These are phyloP conservation scores for Homarus americanus DNA, from an alignment of 1,140 invertebrate species.

Conservation along the genomic window DNA sequence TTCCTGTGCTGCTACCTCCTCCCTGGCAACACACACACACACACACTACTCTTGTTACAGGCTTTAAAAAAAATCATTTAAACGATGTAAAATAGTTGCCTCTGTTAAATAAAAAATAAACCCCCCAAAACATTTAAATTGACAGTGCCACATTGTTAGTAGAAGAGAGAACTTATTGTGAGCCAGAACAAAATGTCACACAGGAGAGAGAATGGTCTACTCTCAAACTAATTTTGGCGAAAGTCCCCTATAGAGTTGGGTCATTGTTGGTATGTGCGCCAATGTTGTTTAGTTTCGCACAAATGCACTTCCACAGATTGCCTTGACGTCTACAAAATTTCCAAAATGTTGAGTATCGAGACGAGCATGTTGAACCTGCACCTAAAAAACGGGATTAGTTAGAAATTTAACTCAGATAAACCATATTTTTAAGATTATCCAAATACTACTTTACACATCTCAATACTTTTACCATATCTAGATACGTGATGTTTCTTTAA, in stretches of 20 bases:
- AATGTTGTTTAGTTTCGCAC: slow-evolving; percentile 44
- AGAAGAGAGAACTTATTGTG: slow-evolving; percentile 44
- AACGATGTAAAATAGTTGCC: not conserved
- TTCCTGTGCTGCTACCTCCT: too few species aligned
- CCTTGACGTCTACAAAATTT: slow-evolving; percentile 34
- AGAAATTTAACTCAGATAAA: too few species aligned
- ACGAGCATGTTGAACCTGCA: not conserved
- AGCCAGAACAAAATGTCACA: slow-evolving; percentile 63
- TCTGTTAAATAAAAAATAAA: not conserved
- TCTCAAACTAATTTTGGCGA: slow-evolving; percentile 66
- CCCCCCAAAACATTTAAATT: not conserved
- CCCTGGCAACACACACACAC: too few species aligned
- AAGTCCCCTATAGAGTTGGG: slow-evolving; percentile 50
- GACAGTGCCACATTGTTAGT: slow-evolving; percentile 38
- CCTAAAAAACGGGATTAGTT: too few species aligned
- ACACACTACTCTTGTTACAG: too few species aligned
- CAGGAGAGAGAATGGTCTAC: slow-evolving; percentile 56
- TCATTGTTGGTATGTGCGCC: slow-evolving; percentile 55
- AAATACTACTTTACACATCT: too few species aligned
- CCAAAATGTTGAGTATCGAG: not conserved
- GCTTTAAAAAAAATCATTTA: too few species aligned
- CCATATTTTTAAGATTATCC: too few species aligned
- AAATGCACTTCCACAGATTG: slow-evolving; percentile 47
- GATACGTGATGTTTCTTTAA: too few species aligned
- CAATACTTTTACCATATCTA: too few species aligned